Conservation (phyloP, 2,888 invertebrate genomes). For the Caenorhabditis becei region DNA sequence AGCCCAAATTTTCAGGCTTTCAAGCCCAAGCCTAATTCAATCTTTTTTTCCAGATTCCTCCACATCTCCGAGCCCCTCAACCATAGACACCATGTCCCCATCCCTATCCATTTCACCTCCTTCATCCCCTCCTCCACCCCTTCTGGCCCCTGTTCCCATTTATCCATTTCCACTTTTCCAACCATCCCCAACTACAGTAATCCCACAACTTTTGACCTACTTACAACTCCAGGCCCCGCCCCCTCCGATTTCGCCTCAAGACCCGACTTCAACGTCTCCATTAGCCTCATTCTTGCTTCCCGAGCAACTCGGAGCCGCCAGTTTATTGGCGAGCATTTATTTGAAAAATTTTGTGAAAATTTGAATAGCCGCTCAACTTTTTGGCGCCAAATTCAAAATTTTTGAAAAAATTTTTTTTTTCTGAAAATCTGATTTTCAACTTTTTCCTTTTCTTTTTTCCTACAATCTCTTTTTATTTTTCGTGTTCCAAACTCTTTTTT, state of each 20-base stretch:
- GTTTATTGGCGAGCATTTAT: conserved; percentile 15
- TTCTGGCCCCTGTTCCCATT: conserved; percentile 27
- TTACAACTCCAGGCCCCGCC: not conserved
- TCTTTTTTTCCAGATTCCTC: conserved; percentile 37
- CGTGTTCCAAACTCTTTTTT: conserved; percentile 36
- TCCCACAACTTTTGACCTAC: not conserved
- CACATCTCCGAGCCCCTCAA: conserved; percentile 28
- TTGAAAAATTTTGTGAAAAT: conserved; percentile 22
- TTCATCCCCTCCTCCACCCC: conserved; percentile 13
- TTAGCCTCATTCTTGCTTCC: not conserved
- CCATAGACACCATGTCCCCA: conserved; percentile 40
- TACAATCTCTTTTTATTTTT: conserved; percentile 43
- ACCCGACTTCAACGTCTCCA: not conserved
- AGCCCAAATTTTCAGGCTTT: not conserved
- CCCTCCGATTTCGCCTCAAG: not conserved
- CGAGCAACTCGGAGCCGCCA: conserved; percentile 7
- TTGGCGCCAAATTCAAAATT: not conserved
- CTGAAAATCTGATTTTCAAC: not conserved
- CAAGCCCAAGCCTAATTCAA: too few species aligned
- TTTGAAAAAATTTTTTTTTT: not conserved
- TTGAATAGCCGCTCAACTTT: not conserved
- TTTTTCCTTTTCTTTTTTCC: not conserved
- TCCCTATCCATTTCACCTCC: conserved; percentile 33
- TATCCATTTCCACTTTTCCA: conserved; percentile 16
- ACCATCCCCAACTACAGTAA: conserved; percentile 15